A percentile compares a stretch with the other conserved stretches of the same genome.
phyloP scores from a whole-genome alignment of 2,113 vertebrate species.

The Nestor notabilis region DNA sequence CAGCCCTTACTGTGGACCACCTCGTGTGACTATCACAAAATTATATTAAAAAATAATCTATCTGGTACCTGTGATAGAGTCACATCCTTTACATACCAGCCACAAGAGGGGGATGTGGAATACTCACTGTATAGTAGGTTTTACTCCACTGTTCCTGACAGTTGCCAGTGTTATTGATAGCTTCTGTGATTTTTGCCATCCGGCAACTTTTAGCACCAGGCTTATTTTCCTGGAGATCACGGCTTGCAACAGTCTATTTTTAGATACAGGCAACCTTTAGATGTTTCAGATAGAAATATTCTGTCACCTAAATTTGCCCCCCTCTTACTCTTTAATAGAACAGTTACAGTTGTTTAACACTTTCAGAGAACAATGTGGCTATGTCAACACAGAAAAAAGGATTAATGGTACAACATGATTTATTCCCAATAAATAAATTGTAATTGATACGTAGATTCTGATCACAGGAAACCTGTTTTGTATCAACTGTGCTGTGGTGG shows the following conservation, averaged over 20 bases:
- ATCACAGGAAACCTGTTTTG: slow-evolving; percentile 30
- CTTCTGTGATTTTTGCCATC: neutral
- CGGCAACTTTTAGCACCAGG: neutral
- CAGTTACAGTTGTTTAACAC: neutral
- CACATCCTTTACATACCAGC: slow-evolving; percentile 3
- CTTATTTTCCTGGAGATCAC: neutral
- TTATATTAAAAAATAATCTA: neutral
- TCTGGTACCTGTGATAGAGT: neutral
- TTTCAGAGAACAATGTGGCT: neutral
- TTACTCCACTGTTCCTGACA: neutral
- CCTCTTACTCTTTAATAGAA: neutral
- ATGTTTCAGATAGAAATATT: neutral
- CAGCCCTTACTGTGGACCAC: neutral
- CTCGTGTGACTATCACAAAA: neutral
- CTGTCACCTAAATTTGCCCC: neutral
- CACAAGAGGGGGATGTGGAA: slow-evolving; percentile 66
- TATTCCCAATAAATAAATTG: slow-evolving; percentile 43
- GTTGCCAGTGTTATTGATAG: neutral
- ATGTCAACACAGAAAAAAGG: neutral
- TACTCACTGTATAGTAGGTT: neutral
- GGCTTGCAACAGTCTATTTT: neutral
- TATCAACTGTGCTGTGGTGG: neutral
- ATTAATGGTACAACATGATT: neutral
- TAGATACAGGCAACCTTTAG: neutral
- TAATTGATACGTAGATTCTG: slow-evolving; percentile 24